Evolutionary conservation across 2,888 invertebrate genomes (phyloP).

Genomic region (Ormyrus nitidulus): DNA sequence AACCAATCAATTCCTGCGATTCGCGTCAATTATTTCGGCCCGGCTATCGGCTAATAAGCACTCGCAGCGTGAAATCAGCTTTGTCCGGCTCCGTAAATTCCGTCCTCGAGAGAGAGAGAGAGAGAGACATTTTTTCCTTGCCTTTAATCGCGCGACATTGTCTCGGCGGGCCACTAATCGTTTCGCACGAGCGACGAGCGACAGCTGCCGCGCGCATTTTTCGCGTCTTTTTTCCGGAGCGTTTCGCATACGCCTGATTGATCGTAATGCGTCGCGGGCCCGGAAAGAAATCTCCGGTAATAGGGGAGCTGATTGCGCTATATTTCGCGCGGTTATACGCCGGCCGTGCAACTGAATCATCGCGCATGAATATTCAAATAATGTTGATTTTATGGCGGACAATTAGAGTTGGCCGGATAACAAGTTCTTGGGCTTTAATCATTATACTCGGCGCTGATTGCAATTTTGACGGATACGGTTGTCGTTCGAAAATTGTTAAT

Average conservation of each 20-base stretch:
- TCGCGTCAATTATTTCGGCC: slow-evolving; percentile 51
- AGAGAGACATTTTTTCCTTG: not conserved
- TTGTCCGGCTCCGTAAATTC: not conserved
- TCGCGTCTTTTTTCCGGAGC: not conserved
- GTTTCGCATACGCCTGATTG: slow-evolving; percentile 1
- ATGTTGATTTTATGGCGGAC: slow-evolving; percentile 27
- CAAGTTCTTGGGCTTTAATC: slow-evolving; percentile 20
- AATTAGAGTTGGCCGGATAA: slow-evolving; percentile 19
- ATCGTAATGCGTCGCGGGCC: slow-evolving; percentile 6
- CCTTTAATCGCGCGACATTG: slow-evolving; percentile 1
- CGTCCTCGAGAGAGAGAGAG: too few species aligned
- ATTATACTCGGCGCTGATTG: slow-evolving; percentile 15
- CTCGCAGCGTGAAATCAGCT: slow-evolving; percentile 40
- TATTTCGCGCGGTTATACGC: not conserved
- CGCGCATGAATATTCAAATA: slow-evolving; percentile 33
- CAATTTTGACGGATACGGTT: not conserved
- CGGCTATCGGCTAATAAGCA: slow-evolving; percentile 50
- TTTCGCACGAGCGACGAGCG: not conserved
- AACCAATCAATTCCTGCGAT: slow-evolving; percentile 49
- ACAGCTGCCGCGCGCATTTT: slow-evolving; percentile 5
- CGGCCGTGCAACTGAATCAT: slow-evolving; percentile 1
- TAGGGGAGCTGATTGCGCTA: slow-evolving; percentile 8
- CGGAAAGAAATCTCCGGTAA: slow-evolving; percentile 17
- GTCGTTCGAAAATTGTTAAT: not conserved
- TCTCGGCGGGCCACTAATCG: slow-evolving; percentile 6